phyloP scores from a whole-genome alignment of 2,797 vertebrate genomes.

The Enteromius afrohamiltoni region DNA sequence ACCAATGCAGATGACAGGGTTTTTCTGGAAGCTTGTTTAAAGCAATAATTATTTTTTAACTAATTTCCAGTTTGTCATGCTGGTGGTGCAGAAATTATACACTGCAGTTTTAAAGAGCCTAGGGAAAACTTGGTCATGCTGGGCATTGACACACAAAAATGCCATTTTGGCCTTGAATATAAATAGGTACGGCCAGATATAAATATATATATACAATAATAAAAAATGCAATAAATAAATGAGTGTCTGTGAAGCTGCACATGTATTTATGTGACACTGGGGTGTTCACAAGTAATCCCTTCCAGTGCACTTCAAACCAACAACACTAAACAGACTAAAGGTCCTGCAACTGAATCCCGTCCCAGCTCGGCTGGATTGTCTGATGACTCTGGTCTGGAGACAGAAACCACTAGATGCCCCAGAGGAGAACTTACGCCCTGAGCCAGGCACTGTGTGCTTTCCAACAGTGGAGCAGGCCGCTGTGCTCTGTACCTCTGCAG shows the following conservation, averaged over 20 bases:
- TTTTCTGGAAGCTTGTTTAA: background rate
- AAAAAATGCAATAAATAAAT: slow-evolving; percentile 6
- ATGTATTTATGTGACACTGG: slow-evolving; percentile 28
- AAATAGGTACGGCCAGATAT: slow-evolving; percentile 1
- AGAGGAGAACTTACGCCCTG: slow-evolving; percentile 45
- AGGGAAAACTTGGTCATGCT: slow-evolving; percentile 1
- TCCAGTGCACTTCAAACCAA: slow-evolving; percentile 12
- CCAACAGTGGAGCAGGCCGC: slow-evolving; percentile 45
- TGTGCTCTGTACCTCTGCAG: slow-evolving; percentile 48
- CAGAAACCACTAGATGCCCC: slow-evolving; percentile 22
- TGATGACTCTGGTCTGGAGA: slow-evolving; percentile 29
- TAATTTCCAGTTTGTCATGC: background rate
- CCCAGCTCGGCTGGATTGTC: slow-evolving; percentile 22
- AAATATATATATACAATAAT: background rate
- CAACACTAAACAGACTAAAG: slow-evolving; percentile 35
- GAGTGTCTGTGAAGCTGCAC: slow-evolving; percentile 39
- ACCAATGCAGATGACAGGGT: background rate
- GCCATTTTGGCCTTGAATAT: slow-evolving; percentile 15
- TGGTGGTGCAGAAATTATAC: background rate
- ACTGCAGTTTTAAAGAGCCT: background rate
- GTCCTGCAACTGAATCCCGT: slow-evolving; percentile 24
- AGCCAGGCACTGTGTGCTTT: slow-evolving; percentile 43
- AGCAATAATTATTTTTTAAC: background rate
- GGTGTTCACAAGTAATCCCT: slow-evolving; percentile 12
- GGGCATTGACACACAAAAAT: background rate